Evolutionary conservation across 1,140 invertebrate genomes (phyloP).

Genomic region (Drosophila nannoptera): DNA sequence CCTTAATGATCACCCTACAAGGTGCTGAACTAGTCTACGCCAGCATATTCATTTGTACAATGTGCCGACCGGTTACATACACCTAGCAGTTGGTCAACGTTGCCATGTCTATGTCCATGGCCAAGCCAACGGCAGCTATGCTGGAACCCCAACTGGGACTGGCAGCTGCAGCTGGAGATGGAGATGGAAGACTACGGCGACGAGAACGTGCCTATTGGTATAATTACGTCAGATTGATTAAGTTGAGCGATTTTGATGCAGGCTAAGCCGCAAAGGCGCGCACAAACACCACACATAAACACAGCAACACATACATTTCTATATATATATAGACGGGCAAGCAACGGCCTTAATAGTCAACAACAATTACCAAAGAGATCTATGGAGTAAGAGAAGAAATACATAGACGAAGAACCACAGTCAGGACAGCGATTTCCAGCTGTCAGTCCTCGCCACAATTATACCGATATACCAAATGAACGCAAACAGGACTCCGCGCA

Average conservation of each 20-base stretch:
- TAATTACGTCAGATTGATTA: slow-evolving; percentile 50
- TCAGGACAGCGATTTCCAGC: slow-evolving; percentile 35
- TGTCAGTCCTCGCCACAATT: slow-evolving; percentile 20
- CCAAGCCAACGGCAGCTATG: slow-evolving; percentile 38
- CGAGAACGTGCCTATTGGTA: slow-evolving; percentile 54
- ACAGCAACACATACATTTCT: background rate
- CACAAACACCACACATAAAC: slow-evolving; percentile 10
- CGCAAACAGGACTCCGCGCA: slow-evolving; percentile 2
- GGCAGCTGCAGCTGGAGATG: slow-evolving; percentile 3
- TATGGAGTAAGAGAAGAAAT: slow-evolving; percentile 25
- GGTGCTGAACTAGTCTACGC: slow-evolving; percentile 88
- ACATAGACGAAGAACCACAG: slow-evolving; percentile 16
- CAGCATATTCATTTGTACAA: slow-evolving; percentile 86
- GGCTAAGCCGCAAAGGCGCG: slow-evolving; percentile 38
- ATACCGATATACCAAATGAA: slow-evolving; percentile 6
- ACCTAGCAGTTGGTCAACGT: slow-evolving; percentile 77
- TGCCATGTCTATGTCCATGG: slow-evolving; percentile 54
- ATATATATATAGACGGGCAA: background rate
- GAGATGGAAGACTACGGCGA: slow-evolving; percentile 39
- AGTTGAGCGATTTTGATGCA: slow-evolving; percentile 44
- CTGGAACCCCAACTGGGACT: slow-evolving; percentile 9
- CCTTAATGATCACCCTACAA: slow-evolving; percentile 90
- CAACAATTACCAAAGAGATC: slow-evolving; percentile 10
- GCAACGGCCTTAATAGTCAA: slow-evolving; percentile 28
- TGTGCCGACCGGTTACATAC: slow-evolving; percentile 84